A percentile compares a stretch with the other conserved stretches of the same genome.
Evolutionary conservation across 2,888 invertebrate genomes (phyloP).

Genomic region (Eurytoma adleriae): DNA sequence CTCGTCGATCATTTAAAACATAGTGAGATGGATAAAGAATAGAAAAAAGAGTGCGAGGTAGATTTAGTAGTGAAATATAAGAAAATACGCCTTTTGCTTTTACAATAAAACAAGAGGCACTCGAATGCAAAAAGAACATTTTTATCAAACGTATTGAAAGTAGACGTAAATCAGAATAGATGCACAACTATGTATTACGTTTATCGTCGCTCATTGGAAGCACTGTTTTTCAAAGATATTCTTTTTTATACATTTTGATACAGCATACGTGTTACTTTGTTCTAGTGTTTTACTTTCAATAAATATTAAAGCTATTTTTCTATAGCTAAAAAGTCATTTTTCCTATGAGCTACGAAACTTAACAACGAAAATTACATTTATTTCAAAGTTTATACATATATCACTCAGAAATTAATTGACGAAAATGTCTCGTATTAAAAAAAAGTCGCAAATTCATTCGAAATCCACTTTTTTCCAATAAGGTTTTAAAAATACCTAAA

Average conservation of each 20-base stretch:
- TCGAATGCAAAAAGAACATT: constrained; percentile 34
- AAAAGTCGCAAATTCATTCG: constrained; percentile 55
- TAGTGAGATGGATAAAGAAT: constrained; percentile 15
- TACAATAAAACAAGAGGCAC: constrained; percentile 19
- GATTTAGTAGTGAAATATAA: constrained; percentile 14
- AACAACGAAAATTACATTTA: constrained; percentile 22
- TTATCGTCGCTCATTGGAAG: constrained; percentile 41
- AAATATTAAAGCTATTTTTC: too few relatives aligned
- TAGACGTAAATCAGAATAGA: constrained; percentile 17
- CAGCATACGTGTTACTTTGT: too few relatives aligned
- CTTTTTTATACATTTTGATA: too few relatives aligned
- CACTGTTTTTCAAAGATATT: background rate
- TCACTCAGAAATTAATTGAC: constrained; percentile 47
- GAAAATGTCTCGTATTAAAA: constrained; percentile 50
- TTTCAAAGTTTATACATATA: constrained; percentile 17
- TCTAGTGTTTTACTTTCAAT: too few relatives aligned
- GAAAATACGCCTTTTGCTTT: constrained; percentile 30
- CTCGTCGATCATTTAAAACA: constrained; percentile 11
- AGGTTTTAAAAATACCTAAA: too few relatives aligned
- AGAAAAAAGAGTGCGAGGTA: constrained; percentile 22
- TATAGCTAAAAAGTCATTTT: background rate
- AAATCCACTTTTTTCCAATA: constrained; percentile 40
- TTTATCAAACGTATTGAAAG: background rate
- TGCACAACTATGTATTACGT: constrained; percentile 25
- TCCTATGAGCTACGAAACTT: constrained; percentile 40